Conservation (phyloP, 2,797 vertebrate genomes). For the Cuculus canorus region DNA sequence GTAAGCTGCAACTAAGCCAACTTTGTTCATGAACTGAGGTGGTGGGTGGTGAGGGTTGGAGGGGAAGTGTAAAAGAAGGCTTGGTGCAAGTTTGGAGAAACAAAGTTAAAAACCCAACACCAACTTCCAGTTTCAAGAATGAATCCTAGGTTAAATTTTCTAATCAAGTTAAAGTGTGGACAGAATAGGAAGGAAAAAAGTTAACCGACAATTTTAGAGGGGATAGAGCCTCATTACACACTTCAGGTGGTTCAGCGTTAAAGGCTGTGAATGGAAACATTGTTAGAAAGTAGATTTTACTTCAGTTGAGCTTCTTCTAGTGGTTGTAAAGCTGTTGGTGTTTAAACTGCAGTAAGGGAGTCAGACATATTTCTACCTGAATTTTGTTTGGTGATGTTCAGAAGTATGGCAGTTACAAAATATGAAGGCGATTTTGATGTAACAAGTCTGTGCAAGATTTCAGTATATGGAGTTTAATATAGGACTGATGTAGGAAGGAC, state of each 20-base stretch:
- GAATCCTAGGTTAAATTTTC: not conserved
- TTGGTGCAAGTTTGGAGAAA: constrained; percentile 15
- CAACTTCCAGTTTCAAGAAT: not conserved
- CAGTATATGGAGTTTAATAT: fast-evolving
- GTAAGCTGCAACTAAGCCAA: constrained; percentile 66
- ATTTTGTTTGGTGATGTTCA: not conserved
- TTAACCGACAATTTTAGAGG: not conserved
- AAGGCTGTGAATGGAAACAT: not conserved
- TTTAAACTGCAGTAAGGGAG: not conserved
- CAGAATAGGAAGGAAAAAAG: not conserved
- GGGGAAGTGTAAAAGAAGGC: constrained; percentile 12
- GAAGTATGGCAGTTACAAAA: not conserved
- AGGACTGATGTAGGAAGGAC: fast-evolving
- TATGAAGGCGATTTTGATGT: not conserved
- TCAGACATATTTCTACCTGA: not conserved
- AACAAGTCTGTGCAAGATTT: not conserved
- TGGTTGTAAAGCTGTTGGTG: not conserved
- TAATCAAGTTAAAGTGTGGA: not conserved
- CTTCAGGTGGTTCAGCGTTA: not conserved
- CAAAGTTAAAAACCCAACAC: not conserved
- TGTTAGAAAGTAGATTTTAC: not conserved
- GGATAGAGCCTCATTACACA: not conserved
- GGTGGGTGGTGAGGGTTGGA: not conserved
- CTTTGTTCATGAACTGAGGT: constrained; percentile 61
- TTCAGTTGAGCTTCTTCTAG: not conserved